Percentiles rank a stretch among this genome's conserved stretches.
These are phyloP conservation scores for Cynocephalus volans DNA, from an alignment of 2,113 vertebrate species.

Conservation along the genomic window DNA sequence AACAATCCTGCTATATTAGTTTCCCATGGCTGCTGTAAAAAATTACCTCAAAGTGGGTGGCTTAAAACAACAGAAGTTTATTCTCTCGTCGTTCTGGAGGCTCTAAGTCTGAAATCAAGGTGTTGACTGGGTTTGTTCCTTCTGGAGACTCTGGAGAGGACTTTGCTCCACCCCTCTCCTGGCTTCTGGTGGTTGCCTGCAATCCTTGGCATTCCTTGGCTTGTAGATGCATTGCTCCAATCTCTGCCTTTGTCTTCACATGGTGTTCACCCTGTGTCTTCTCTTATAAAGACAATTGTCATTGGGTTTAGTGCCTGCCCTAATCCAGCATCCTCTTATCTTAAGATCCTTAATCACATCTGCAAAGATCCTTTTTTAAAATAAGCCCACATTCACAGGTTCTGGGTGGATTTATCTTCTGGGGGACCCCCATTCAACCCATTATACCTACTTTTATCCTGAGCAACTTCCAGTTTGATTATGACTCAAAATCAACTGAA, in stretches of 20 bases:
- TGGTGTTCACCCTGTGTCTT: background rate
- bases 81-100: background rate
- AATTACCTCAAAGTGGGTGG: background rate
- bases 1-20: background rate
- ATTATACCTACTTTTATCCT: background rate
- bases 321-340: background rate
- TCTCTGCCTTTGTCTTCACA: fast-evolving
- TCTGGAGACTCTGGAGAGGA: background rate
- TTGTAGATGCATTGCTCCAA: background rate
- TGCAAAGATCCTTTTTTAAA: background rate
- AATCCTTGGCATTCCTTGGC: background rate
- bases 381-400: background rate
- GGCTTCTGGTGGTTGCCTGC: background rate
- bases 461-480: background rate
- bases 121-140: background rate
- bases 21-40: background rate
- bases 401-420: background rate
- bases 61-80: background rate
- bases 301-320: background rate
- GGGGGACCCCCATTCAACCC: background rate
- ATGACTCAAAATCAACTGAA: background rate
- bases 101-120: background rate
- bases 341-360: background rate
- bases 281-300: background rate
- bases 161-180: background rate